Evolutionary conservation across 2,888 invertebrate genomes (phyloP).

Genomic region (Aphrophora alni): DNA sequence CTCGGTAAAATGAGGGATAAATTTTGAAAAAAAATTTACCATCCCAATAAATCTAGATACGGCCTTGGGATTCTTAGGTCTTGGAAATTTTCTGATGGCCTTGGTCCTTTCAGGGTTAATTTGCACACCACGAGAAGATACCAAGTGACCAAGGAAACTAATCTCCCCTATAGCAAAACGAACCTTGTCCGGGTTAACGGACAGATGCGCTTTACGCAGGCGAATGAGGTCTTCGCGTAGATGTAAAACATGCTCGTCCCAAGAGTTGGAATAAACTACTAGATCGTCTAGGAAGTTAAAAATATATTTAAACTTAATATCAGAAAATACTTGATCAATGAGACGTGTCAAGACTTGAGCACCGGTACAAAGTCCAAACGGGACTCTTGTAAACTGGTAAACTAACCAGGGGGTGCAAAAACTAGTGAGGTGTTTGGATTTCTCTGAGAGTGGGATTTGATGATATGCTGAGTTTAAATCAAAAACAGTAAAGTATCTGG

Average conservation of each 20-base stretch:
- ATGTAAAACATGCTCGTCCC: conserved; percentile 34
- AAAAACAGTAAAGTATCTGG: conserved; percentile 32
- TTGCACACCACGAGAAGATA: conserved; percentile 33
- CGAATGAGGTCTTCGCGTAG: conserved; percentile 36
- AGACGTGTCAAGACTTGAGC: conserved; percentile 39
- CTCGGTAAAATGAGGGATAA: conserved; percentile 45
- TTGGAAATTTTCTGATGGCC: conserved; percentile 37
- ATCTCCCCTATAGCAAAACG: conserved; percentile 29
- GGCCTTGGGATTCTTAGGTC: conserved; percentile 41
- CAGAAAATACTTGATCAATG: conserved; percentile 38
- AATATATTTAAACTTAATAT: conserved; percentile 39
- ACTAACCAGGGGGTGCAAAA: conserved; percentile 29
- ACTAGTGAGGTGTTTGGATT: conserved; percentile 26
- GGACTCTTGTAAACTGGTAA: conserved; percentile 35
- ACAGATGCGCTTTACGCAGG: too few species aligned
- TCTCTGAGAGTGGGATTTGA: conserved; percentile 33
- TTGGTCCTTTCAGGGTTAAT: conserved; percentile 44
- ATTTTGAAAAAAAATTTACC: conserved; percentile 50
- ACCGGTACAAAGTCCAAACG: conserved; percentile 37
- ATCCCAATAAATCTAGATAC: conserved; percentile 48
- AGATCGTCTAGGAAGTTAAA: conserved; percentile 44
- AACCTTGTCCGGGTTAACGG: conserved; percentile 39
- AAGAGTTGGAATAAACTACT: conserved; percentile 33
- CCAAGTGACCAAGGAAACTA: conserved; percentile 34
- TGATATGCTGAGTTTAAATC: conserved; percentile 40